These are phyloP conservation scores for Laticauda colubrina DNA, from an alignment of 2,113 vertebrate species.

Conservation along the genomic window DNA sequence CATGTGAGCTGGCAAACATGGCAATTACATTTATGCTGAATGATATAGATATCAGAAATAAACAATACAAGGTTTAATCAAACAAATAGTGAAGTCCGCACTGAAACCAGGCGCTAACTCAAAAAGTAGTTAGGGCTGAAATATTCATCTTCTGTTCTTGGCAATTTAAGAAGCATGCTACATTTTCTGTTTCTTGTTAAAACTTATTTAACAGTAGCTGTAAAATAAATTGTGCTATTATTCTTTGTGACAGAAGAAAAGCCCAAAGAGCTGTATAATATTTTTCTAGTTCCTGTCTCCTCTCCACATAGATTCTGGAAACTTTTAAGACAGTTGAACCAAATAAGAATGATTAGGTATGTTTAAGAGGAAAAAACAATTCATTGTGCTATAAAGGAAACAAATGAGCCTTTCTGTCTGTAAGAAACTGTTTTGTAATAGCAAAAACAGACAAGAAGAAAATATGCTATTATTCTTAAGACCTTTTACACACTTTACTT, in stretches of 20 bases:
- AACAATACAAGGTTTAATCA: neutral
- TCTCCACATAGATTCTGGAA: constrained; percentile 28
- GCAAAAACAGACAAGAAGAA: constrained; percentile 11
- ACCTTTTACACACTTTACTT: neutral
- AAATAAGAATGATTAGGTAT: constrained; percentile 18
- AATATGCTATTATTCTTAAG: neutral
- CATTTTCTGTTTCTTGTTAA: constrained; percentile 19
- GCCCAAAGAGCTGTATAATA: constrained; percentile 15
- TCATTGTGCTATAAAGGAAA: constrained; percentile 21
- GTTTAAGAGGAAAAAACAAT: constrained; percentile 10
- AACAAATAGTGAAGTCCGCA: neutral
- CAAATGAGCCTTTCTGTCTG: neutral
- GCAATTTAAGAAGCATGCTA: neutral
- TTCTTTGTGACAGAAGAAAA: constrained; percentile 34
- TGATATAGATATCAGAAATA: neutral
- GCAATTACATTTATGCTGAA: neutral
- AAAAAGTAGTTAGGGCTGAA: neutral
- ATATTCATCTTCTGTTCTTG: neutral
- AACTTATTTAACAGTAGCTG: neutral
- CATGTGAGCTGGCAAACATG: neutral
- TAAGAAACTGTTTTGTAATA: constrained; percentile 1
- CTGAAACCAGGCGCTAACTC: neutral
- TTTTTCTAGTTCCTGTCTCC: neutral
- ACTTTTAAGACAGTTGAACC: constrained; percentile 7
- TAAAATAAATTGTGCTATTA: constrained; percentile 28